Conservation (phyloP, 2,113 vertebrate species). For the Megaceryle torquata region DNA sequence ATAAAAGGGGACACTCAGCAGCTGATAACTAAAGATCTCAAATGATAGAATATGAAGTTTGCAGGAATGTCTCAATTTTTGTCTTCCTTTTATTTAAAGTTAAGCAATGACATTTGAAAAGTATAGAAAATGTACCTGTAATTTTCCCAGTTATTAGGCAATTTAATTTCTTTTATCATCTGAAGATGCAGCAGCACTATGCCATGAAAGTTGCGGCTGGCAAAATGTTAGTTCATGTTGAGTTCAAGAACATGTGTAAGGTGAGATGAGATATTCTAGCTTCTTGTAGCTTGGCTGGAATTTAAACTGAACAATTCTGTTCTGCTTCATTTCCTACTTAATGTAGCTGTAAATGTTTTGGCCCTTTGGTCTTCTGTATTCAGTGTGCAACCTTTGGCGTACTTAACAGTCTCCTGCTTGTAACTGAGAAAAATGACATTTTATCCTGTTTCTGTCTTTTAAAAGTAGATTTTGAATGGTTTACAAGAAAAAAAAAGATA, state of each 20-base stretch:
- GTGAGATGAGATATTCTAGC: constrained; percentile 30
- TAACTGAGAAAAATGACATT: not conserved
- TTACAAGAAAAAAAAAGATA: not conserved
- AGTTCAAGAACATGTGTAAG: constrained; percentile 50
- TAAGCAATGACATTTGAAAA: not conserved
- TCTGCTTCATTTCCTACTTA: constrained; percentile 71
- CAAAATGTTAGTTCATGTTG: constrained; percentile 29
- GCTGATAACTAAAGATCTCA: not conserved
- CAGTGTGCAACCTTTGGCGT: constrained; percentile 17
- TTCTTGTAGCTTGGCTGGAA: constrained; percentile 46
- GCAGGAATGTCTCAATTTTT: not conserved
- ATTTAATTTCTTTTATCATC: not conserved
- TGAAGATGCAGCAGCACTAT: not conserved
- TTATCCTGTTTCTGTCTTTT: not conserved
- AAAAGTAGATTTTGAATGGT: constrained; percentile 2
- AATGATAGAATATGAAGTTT: not conserved
- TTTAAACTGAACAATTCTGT: constrained; percentile 54
- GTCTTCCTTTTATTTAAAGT: not conserved
- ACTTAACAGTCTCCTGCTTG: constrained; percentile 45
- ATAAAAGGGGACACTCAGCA: not conserved
- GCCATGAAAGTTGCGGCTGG: not conserved
- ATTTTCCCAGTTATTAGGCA: not conserved
- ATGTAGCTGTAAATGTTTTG: constrained; percentile 64
- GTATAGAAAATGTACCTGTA: not conserved
- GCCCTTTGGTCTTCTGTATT: constrained; percentile 48